Conservation (phyloP, 2,113 vertebrate genomes). For the Grantiella picta region DNA sequence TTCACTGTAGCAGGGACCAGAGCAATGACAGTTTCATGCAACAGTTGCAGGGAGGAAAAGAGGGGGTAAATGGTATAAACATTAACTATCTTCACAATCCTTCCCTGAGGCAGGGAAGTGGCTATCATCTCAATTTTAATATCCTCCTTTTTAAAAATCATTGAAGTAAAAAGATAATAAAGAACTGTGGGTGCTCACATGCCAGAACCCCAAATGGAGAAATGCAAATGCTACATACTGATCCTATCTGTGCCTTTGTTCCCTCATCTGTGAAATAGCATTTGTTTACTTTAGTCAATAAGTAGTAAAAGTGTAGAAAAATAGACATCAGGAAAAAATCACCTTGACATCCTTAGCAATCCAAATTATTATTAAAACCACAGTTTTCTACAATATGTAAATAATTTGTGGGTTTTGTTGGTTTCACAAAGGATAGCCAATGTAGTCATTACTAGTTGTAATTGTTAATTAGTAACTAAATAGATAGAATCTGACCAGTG, state of each 20-base stretch:
- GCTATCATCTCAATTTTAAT: conserved; percentile 20
- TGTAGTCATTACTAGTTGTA: not conserved
- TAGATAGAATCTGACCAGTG: conserved; percentile 1
- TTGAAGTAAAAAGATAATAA: conserved; percentile 29
- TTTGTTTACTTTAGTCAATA: not conserved
- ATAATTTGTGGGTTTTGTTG: not conserved
- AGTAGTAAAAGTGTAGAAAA: not conserved
- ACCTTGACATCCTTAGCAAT: not conserved
- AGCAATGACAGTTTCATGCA: accelerated
- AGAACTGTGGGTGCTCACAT: not conserved
- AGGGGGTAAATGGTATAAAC: not conserved
- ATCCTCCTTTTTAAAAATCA: conserved; percentile 6
- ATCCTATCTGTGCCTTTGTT: conserved; percentile 39
- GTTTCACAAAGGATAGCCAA: not conserved
- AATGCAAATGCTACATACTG: conserved; percentile 28
- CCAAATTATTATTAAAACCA: not conserved
- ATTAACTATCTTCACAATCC: not conserved
- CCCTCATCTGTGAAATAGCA: conserved; percentile 32
- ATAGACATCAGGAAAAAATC: not conserved
- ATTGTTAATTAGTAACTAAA: conserved; percentile 30
- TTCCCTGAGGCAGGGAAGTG: not conserved
- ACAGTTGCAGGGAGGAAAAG: not conserved
- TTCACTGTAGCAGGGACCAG: not conserved
- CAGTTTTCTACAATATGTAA: not conserved
- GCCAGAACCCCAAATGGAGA: not conserved